Evolutionary conservation across 2,113 vertebrate species (phyloP), one percentile per base, ranked within the genome.

Genomic region (Entosphenus tridentatus): DNA sequence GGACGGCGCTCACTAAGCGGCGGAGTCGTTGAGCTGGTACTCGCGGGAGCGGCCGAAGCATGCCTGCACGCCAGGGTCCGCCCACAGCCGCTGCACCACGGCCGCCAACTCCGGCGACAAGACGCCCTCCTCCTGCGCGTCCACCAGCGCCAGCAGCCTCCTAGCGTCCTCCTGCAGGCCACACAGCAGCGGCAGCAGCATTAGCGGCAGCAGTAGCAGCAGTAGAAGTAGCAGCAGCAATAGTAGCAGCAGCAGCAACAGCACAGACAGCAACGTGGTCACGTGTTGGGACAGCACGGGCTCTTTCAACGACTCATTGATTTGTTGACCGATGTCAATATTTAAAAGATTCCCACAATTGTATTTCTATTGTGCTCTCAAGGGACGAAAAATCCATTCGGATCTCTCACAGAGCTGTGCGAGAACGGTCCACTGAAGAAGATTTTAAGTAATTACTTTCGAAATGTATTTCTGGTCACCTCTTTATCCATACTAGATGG

Each of bases 11-110:
- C 80, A 98, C 93, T 98, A 98, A 67, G 93, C 89, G 17, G 93
- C 92, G 11, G 93, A 98, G 76, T 98, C 93, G 77, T 96, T 98
- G 71, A 98, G 87, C 77, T 98, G 93, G 77, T 98, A 98, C 71
- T 98, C 93, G 67, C 93, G 84, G 67, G 93, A 98, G 77, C 93
- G 86, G 76, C 83, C 84, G 82, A 98, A 96, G 78, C 92, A 96
- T 72, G 87, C 85, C 72, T 95, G 88, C 13, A 98, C 93, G 9
- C 93, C 93, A 3, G 78, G 80, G 70, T 98, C 93, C 78, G 84
- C 92, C 93, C 93, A 98, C 68, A 98, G 79, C 56, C 90, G 83
- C 78, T 89, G 91, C 73, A 98, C 95, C 76, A 98, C 92, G 12
- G 89, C 92, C 2, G 90, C 89, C 73, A 98, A 85, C 75, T 98